Evolutionary conservation across 2,797 vertebrate species (phyloP).

Genomic region (Lithobates sylvaticus): DNA sequence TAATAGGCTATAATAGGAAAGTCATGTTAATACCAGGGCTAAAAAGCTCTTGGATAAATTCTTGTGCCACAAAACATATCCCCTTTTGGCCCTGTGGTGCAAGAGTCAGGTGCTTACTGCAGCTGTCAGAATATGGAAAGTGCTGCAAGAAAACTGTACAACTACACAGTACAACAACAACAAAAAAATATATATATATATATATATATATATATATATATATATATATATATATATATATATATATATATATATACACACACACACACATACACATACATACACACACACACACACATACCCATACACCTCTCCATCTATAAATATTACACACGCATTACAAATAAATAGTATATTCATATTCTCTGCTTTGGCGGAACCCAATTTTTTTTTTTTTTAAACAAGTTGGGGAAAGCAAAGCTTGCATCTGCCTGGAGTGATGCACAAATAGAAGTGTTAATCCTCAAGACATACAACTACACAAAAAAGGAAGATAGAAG

Average conservation of each 20-base stretch:
- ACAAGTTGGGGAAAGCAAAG: background rate
- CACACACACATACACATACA: no score
- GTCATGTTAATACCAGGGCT: conserved; percentile 50
- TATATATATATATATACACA: no score
- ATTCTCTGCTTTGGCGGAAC: background rate
- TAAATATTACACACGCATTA: no score
- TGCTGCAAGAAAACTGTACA: background rate
- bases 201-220: no score
- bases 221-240: no score
- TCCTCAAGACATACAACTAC: conserved; percentile 12
- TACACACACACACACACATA: no score
- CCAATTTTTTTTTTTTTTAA: background rate
- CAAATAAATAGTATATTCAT: no score
- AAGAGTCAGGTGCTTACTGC: conserved; percentile 42
- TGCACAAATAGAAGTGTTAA: conserved; percentile 37
- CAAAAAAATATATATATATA: background rate
- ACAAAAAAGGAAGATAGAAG: conserved; percentile 22
- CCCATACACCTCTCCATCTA: no score
- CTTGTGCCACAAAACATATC: conserved; percentile 42
- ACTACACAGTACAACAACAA: no score
- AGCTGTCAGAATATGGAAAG: conserved; percentile 29
- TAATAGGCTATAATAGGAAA: conserved; percentile 49
- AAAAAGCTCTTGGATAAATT: conserved; percentile 32
- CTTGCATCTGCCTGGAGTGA: background rate
- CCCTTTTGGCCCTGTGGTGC: conserved; percentile 37